Evolutionary conservation across 1,140 invertebrate genomes (phyloP), one percentile per base, ranked within the genome.

Genomic region (Holotrichia oblita): DNA sequence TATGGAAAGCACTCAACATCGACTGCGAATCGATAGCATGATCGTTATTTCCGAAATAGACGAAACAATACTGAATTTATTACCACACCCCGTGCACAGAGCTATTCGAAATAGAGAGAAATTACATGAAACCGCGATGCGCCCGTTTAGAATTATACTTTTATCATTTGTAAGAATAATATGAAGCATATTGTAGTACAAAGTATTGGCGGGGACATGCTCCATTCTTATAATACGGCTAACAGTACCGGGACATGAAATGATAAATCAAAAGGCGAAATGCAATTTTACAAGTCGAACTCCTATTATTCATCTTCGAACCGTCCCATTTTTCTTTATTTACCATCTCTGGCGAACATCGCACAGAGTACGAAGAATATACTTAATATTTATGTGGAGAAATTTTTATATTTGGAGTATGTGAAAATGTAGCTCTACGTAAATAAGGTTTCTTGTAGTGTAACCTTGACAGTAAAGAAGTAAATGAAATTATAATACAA

Each of bases 71-170:
- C n/a, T n/a, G 44, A 48, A 48, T 48, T 48, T 48, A n/a, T 48
- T 48, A 48, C 44, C 44, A 48, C 44, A 48, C 44, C 44, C n/a
- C 44, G n/a, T n/a, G n/a, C n/a, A n/a, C n/a, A n/a, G n/a, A n/a
- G n/a, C n/a, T 48, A 12, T 42, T 4, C 44, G 44, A 48, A 48
- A 48, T 48, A 14, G 12, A n/a, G 44, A 8, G 44, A 48, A 48
- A 48, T 48, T 48, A 48, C 44, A 4, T 48, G 44, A 48, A 48
- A 12, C 44, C 44, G n/a, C 12, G 44, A 3, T 48, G 44, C 44
- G 44, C 44, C 12, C 44, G 44, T n/a, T 48, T 48, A 48, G n/a
- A 48, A 0, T 48, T 48, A 48, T 48, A 9, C 44, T 48, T 48
- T 48, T 48, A 8, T 48, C n/a, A 48, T 48, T 48, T 48, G 12